A percentile compares a stretch with the other conserved stretches of the same genome.
phyloP scores from a whole-genome alignment of 2,797 vertebrate species.

The Megalops cyprinoides region DNA sequence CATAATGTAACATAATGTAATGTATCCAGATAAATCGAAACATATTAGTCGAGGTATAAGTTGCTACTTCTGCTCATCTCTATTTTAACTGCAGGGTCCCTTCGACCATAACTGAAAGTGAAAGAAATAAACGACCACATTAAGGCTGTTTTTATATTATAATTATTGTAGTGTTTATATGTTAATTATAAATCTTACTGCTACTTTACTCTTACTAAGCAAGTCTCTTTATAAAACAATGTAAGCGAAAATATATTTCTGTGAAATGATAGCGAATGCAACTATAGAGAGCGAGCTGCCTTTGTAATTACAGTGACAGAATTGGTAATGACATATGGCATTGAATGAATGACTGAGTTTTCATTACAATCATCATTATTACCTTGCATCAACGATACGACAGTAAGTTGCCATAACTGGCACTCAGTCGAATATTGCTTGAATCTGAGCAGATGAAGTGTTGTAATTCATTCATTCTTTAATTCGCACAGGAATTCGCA shows the following conservation, averaged over 20 bases:
- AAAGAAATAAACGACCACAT: conserved; percentile 58
- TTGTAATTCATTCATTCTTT: background rate
- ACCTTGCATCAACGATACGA: background rate
- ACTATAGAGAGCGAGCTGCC: background rate
- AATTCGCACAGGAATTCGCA: conserved; percentile 60
- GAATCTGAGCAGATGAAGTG: background rate
- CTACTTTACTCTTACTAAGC: too few relatives aligned
- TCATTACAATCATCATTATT: background rate
- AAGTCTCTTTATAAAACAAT: too few relatives aligned
- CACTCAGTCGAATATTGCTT: too few relatives aligned
- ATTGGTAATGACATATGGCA: background rate
- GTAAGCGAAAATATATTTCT: too few relatives aligned
- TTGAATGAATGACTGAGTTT: background rate
- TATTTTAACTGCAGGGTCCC: background rate
- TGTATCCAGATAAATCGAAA: too few relatives aligned
- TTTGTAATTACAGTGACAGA: background rate
- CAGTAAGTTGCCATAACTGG: background rate
- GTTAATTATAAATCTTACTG: background rate
- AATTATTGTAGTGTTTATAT: background rate
- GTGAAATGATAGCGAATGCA: background rate
- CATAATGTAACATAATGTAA: background rate
- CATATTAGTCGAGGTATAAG: too few relatives aligned
- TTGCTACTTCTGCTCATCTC: background rate
- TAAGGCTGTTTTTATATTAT: background rate
- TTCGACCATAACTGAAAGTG: conserved; percentile 61